A percentile compares a stretch with the other conserved stretches of the same genome.
Evolutionary conservation across 1,140 invertebrate species (phyloP).

Genomic region (Macrocentrus cingulum): DNA sequence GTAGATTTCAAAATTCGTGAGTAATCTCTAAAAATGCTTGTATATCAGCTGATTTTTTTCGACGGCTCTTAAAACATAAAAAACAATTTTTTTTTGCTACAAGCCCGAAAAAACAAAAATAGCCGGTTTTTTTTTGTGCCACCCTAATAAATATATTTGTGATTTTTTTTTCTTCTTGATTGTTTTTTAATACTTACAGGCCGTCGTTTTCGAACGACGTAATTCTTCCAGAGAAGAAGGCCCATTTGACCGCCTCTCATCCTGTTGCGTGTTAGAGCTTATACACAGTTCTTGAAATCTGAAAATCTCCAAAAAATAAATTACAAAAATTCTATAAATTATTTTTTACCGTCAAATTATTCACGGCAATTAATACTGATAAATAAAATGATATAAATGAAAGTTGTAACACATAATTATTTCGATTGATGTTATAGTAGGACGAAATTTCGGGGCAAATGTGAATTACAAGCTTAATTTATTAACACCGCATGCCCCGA

Average conservation of each 20-base stretch:
- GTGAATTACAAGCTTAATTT: not conserved
- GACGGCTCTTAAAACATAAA: too few species aligned
- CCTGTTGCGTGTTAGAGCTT: conserved; percentile 25
- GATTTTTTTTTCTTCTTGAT: too few species aligned
- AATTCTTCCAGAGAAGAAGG: conserved; percentile 66
- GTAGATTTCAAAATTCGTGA: too few species aligned
- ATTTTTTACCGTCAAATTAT: not conserved
- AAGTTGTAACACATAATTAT: too few species aligned
- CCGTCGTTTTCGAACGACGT: conserved; percentile 62
- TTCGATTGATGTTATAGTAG: too few species aligned
- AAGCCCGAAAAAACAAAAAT: too few species aligned
- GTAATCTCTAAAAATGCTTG: too few species aligned
- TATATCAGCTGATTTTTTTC: too few species aligned
- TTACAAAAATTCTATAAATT: not conserved
- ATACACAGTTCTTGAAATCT: conserved; percentile 4
- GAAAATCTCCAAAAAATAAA: conserved; percentile 15
- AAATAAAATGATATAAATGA: not conserved
- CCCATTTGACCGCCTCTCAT: conserved; percentile 57
- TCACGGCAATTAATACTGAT: not conserved
- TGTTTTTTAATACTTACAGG: conserved; percentile 48
- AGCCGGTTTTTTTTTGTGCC: too few species aligned
- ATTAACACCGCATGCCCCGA: conserved; percentile 6
- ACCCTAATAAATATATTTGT: too few species aligned
- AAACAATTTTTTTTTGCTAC: too few species aligned
- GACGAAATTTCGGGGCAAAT: not conserved